phyloP scores from a whole-genome alignment of 2,888 invertebrate genomes.

The Ormyrus thymus region DNA sequence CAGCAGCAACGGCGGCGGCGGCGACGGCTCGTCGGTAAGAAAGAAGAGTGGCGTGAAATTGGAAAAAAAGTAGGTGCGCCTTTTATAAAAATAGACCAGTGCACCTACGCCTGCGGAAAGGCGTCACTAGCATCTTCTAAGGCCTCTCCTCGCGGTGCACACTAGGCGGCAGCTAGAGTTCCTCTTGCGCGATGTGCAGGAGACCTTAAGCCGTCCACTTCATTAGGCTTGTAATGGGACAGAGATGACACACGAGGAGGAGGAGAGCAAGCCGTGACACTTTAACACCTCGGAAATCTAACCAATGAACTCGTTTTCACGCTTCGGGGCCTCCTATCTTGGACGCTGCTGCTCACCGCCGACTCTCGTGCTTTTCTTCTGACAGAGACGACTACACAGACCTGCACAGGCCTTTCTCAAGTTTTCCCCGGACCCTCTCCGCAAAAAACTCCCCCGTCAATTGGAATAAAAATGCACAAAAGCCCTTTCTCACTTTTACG shows the following conservation, averaged over 20 bases:
- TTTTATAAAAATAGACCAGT: conserved; percentile 39
- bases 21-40: too few relatives aligned
- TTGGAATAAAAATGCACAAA: conserved; percentile 29
- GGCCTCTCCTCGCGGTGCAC: conserved; percentile 33
- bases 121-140: conserved; percentile 53
- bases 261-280: conserved; percentile 64
- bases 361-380: conserved; percentile 52
- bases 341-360: conserved; percentile 40
- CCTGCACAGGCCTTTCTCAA: conserved; percentile 54
- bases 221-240: conserved; percentile 67
- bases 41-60: too few relatives aligned
- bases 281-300: conserved; percentile 69
- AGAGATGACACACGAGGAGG: conserved; percentile 38
- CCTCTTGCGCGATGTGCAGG: conserved; percentile 60
- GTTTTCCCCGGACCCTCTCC: conserved; percentile 50
- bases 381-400: background rate
- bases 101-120: conserved; percentile 39
- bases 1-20: too few relatives aligned
- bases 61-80: conserved; percentile 11
- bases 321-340: conserved; percentile 56
- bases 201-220: conserved; percentile 68
- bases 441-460: background rate
- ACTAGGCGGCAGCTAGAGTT: conserved; percentile 24
- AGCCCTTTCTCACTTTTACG: too few relatives aligned
- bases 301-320: conserved; percentile 73